Evolutionary conservation across 2,888 invertebrate genomes (phyloP).

Genomic region (Cosmia pyralina): DNA sequence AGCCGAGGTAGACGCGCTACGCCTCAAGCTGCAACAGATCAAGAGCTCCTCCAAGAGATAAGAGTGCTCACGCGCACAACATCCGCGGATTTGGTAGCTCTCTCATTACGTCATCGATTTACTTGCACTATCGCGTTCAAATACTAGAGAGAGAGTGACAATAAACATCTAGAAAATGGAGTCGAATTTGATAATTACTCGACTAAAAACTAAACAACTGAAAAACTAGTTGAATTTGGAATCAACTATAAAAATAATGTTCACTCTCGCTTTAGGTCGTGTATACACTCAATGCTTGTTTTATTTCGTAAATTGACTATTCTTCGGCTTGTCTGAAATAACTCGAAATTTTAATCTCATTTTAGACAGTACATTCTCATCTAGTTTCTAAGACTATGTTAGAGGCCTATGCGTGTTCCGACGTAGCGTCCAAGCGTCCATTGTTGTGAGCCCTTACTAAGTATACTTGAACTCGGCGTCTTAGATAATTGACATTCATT

Average conservation of each 20-base stretch:
- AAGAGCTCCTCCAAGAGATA: slow-evolving; percentile 89
- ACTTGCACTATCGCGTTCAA: slow-evolving; percentile 47
- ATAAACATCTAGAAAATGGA: slow-evolving; percentile 1
- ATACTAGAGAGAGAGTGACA: slow-evolving; percentile 19
- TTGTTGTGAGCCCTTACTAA: slow-evolving; percentile 67
- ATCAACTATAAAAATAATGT: slow-evolving; percentile 23
- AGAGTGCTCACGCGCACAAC: slow-evolving; percentile 67
- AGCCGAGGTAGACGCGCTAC: slow-evolving; percentile 86
- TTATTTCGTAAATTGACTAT: slow-evolving; percentile 35
- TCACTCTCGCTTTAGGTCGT: slow-evolving; percentile 33
- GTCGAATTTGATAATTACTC: slow-evolving; percentile 16
- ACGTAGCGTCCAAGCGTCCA: slow-evolving; percentile 74
- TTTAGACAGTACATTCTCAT: slow-evolving; percentile 67
- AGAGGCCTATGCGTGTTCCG: slow-evolving; percentile 72
- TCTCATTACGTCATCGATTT: slow-evolving; percentile 68
- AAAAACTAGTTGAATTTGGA: slow-evolving; percentile 2
- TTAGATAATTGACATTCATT: slow-evolving; percentile 3
- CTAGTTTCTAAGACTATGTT: slow-evolving; percentile 72
- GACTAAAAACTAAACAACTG: slow-evolving; percentile 17
- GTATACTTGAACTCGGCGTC: slow-evolving; percentile 40
- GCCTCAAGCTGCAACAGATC: slow-evolving; percentile 88
- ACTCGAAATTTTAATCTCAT: slow-evolving; percentile 64
- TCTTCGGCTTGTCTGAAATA: slow-evolving; percentile 45
- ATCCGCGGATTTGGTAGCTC: slow-evolving; percentile 75
- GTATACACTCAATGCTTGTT: slow-evolving; percentile 43